Conservation (phyloP, 2,797 vertebrate species). For the Amphiprion clarkii region DNA sequence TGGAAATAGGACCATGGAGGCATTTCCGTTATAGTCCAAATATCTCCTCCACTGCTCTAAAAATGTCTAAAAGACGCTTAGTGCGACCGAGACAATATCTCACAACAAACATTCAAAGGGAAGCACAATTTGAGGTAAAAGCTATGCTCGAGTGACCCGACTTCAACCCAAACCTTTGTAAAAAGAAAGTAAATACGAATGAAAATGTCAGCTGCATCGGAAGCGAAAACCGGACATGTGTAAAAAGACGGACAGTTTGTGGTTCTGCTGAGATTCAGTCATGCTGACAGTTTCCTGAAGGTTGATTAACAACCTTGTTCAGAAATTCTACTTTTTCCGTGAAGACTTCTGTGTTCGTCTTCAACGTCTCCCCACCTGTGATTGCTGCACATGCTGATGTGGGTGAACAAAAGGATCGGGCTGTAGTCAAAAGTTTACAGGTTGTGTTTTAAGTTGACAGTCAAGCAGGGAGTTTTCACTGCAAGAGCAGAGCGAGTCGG, state of each 20-base stretch:
- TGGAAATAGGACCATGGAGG: conserved; percentile 7
- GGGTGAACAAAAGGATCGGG: neutral
- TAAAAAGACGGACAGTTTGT: conserved; percentile 7
- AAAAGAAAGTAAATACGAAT: conserved; percentile 37
- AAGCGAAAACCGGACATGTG: conserved; percentile 5
- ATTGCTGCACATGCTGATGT: conserved; percentile 20
- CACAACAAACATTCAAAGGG: conserved; percentile 44
- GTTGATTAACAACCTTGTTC: conserved; percentile 15
- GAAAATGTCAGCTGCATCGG: conserved; percentile 35
- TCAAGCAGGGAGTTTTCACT: conserved; percentile 26
- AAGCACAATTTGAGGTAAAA: conserved; percentile 67
- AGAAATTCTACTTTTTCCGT: neutral
- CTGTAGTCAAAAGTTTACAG: conserved; percentile 28
- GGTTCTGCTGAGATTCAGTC: conserved; percentile 29
- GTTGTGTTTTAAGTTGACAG: conserved; percentile 40
- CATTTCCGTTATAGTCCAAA: neutral
- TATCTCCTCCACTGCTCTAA: conserved; percentile 20
- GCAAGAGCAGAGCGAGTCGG: conserved; percentile 16
- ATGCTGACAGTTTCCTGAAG: conserved; percentile 3
- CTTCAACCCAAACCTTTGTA: conserved; percentile 31
- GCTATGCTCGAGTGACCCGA: conserved; percentile 27
- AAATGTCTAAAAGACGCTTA: conserved; percentile 24
- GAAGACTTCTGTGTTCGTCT: neutral
- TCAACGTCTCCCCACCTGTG: conserved; percentile 27
- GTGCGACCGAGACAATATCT: conserved; percentile 27